phyloP scores from a whole-genome alignment of 2,113 vertebrate species.

The Callocephalon fimbriatum region DNA sequence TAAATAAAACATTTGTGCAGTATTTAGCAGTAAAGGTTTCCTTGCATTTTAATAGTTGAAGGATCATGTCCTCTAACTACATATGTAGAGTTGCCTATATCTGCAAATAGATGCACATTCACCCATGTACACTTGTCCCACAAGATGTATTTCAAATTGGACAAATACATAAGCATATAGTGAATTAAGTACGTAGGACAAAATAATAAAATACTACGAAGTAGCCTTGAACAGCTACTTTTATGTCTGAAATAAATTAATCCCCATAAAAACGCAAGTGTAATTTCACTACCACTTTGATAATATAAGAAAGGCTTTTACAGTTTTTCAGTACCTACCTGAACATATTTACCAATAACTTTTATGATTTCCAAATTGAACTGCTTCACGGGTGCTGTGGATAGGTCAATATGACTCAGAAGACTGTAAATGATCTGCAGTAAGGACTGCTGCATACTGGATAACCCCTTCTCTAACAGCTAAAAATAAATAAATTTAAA shows the following conservation, averaged over 20 bases:
- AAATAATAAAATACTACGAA: not conserved
- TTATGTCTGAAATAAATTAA: not conserved
- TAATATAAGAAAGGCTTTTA: not conserved
- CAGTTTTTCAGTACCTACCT: constrained; percentile 80
- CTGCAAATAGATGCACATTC: not conserved
- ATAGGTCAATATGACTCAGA: constrained; percentile 94
- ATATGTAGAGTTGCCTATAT: not conserved
- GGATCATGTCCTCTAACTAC: not conserved
- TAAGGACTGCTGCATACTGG: constrained; percentile 95
- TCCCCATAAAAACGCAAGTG: not conserved
- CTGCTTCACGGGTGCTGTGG: constrained; percentile 93
- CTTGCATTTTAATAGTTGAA: not conserved
- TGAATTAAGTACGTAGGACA: not conserved
- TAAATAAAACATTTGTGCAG: not conserved
- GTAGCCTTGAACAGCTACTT: not conserved
- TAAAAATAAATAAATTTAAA: constrained; percentile 48
- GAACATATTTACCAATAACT: constrained; percentile 97
- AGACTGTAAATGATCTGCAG: constrained; percentile 96
- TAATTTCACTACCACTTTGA: not conserved
- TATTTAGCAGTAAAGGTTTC: not conserved
- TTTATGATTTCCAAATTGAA: constrained; percentile 99
- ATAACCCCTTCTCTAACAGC: constrained; percentile 95
- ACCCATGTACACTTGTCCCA: not conserved
- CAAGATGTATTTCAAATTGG: not conserved
- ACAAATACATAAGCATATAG: not conserved